Evolutionary conservation across 2,888 invertebrate genomes (phyloP).

Genomic region (Scaptomyza flava): DNA sequence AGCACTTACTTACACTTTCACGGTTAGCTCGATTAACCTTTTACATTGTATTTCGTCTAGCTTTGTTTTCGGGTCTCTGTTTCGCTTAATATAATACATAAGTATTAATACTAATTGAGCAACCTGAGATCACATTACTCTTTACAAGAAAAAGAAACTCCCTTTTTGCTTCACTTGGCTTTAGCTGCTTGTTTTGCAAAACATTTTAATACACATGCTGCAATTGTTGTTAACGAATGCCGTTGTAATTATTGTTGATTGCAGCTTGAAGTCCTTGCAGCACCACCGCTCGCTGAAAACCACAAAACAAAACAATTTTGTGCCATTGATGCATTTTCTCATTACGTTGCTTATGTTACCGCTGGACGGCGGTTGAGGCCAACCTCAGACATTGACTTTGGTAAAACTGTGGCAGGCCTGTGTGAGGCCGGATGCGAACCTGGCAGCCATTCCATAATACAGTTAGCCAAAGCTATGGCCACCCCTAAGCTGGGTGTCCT

Average conservation of each 20-base stretch:
- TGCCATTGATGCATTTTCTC: constrained; percentile 65
- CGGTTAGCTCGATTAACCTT: neutral
- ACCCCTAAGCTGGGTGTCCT: constrained; percentile 22
- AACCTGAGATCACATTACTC: neutral
- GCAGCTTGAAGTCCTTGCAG: constrained; percentile 13
- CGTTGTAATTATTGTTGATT: constrained; percentile 39
- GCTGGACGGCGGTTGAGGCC: constrained; percentile 46
- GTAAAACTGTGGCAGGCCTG: constrained; percentile 60
- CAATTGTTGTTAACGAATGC: constrained; percentile 8
- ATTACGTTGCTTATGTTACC: constrained; percentile 50
- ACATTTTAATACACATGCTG: constrained; percentile 25
- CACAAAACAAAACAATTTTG: constrained; percentile 44
- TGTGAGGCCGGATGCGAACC: constrained; percentile 13
- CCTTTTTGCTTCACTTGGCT: neutral
- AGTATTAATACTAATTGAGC: neutral
- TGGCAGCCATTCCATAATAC: constrained; percentile 62
- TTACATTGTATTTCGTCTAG: neutral
- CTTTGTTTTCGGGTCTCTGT: neutral
- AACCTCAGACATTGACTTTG: constrained; percentile 77
- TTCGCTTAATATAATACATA: neutral
- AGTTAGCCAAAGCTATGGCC: constrained; percentile 48
- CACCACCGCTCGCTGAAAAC: constrained; percentile 9
- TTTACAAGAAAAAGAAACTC: too few relatives aligned
- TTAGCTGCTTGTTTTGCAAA: constrained; percentile 1
- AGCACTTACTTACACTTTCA: neutral